Evolutionary conservation across 2,797 vertebrate genomes (phyloP).

Genomic region (Fringilla coelebs): DNA sequence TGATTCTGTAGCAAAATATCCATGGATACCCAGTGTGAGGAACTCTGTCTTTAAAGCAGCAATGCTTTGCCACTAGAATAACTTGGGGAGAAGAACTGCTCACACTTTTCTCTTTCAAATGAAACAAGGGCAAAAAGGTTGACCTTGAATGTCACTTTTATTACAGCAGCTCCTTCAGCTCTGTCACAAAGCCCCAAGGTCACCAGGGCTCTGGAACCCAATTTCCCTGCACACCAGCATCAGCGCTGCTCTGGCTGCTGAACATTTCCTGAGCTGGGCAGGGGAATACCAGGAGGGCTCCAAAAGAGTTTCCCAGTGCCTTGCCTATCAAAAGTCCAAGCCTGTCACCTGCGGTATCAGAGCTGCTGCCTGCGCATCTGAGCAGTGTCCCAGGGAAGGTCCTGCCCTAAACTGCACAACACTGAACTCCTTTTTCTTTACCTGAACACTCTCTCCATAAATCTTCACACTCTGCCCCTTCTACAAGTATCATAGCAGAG

Average conservation of each 20-base stretch:
- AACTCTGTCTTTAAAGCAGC: not conserved
- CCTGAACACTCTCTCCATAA: not conserved
- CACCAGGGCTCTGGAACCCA: not conserved
- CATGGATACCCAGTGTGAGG: not conserved
- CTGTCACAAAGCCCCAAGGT: not conserved
- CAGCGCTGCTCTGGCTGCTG: not conserved
- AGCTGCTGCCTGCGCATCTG: not conserved
- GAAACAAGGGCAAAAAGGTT: not conserved
- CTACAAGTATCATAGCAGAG: not conserved
- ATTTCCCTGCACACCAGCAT: not conserved
- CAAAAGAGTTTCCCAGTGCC: not conserved
- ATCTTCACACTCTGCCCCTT: not conserved
- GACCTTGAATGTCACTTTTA: not conserved
- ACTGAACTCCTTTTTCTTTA: not conserved
- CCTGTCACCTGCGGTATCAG: fast-evolving
- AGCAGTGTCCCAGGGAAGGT: not conserved
- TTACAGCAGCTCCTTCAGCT: not conserved
- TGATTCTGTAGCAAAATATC: not conserved
- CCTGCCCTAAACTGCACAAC: not conserved
- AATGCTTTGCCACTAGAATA: not conserved
- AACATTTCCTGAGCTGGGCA: not conserved
- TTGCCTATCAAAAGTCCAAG: not conserved
- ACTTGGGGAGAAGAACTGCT: not conserved
- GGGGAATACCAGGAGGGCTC: not conserved
- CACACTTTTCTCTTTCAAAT: not conserved